Base-by-base conservation (phyloP, 1,140 invertebrate genomes). In the Nasonia vitripennis region DNA sequence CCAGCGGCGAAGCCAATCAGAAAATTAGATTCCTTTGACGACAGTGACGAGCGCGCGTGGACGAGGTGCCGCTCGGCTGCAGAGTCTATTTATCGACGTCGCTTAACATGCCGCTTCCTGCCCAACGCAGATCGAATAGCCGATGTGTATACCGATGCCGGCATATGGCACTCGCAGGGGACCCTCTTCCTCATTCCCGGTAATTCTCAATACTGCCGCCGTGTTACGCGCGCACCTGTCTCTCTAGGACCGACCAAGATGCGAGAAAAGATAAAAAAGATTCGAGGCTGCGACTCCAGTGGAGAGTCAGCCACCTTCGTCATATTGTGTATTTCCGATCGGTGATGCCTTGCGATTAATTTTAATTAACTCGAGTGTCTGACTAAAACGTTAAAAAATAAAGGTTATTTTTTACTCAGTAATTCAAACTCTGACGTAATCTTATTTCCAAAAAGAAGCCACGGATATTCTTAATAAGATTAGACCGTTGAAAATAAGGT, bases 141-240 rank as follows among this genome's bases (percentile, higher is more conserved):
- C 41, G 41, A 45, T 45, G 41, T 45, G 7, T 10, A 7, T 45
- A 45, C 41, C 1, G 41, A 45, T 87, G 84, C 88, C 88, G 81
- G 89, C 90, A 91, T 88, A 91, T 91, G 89, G 89, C 86, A 87
- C 75, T 89, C 88, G 84, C 81, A 62, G 71, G 83, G 75, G 77
- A 78, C 34, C 31, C 77, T 78, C 4, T 20, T 34, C 34, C 80
- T 71, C 45, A 85, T 71, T 75, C 81, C 4, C 55, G 20, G n/a
- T 62, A 62, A 62, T 62, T 62, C 55, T 62, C 55, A 62, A 20
- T 62, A 62, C 20, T 62, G 85, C 87, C 88, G 87, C 88, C 87
- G 87, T 87, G 87, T 89, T 91, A 90, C 87, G 85, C 82, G 85
- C 75, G 51, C 90, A 89, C 89, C 89, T 90, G 89, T 87, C 84